These are phyloP conservation scores for Cariama cristata DNA, from an alignment of 2,113 vertebrate species.

Conservation along the genomic window DNA sequence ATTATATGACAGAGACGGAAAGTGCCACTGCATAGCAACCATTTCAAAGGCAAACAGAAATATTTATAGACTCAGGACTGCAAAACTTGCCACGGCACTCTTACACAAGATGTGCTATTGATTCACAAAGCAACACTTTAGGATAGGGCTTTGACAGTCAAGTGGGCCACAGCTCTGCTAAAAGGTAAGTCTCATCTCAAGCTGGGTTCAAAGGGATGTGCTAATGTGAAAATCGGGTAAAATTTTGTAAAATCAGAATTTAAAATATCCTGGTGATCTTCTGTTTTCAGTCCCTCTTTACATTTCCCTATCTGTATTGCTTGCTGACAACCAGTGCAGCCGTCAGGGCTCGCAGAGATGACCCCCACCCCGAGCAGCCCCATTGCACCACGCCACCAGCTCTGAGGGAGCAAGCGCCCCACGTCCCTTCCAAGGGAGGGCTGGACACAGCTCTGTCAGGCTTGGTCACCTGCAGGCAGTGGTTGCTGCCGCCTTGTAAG, in stretches of 20 bases:
- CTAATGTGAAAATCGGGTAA: neutral
- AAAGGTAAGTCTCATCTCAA: neutral
- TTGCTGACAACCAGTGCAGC: fast-evolving
- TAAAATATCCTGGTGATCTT: neutral
- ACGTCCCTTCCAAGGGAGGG: fast-evolving
- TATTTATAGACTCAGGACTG: neutral
- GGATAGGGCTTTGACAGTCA: neutral
- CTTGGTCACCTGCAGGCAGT: neutral
- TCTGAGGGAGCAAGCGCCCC: fast-evolving
- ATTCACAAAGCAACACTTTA: neutral
- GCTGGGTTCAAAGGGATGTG: neutral
- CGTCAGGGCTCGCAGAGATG: fast-evolving
- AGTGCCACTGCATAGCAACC: neutral
- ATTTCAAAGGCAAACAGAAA: slow-evolving; percentile 14
- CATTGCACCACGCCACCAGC: neutral
- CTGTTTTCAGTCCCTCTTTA: neutral
- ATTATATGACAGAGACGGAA: neutral
- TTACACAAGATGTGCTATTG: neutral
- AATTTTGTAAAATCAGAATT: neutral
- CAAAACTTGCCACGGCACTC: neutral
- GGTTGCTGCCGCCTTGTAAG: neutral
- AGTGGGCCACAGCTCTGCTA: neutral
- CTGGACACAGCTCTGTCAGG: neutral
- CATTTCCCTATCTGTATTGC: neutral
- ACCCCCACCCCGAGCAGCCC: neutral